These are phyloP conservation scores for Aleiodes leptofemur DNA, from an alignment of 2,888 invertebrate species.

Conservation along the genomic window DNA sequence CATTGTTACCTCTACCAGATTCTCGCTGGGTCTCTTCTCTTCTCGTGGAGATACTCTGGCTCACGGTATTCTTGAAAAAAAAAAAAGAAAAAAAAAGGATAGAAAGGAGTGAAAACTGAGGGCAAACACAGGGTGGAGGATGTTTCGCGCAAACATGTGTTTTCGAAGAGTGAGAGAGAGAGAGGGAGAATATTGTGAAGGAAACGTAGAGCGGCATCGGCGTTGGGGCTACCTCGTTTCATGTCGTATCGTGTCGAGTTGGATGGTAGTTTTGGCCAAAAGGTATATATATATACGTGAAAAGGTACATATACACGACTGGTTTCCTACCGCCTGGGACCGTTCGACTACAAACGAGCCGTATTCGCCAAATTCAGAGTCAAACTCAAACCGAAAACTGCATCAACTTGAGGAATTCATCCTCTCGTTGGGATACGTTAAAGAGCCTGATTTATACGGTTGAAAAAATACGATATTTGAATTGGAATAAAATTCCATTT, in stretches of 20 bases:
- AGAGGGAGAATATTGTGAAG: slow-evolving; percentile 57
- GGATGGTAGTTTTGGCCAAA: slow-evolving; percentile 57
- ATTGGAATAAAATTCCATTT: slow-evolving; percentile 14
- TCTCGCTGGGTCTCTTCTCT: neutral
- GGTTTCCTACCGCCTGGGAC: slow-evolving; percentile 48
- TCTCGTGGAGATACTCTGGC: slow-evolving; percentile 27
- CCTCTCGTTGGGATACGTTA: slow-evolving; percentile 18
- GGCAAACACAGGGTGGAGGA: slow-evolving; percentile 54
- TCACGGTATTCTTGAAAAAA: slow-evolving; percentile 46
- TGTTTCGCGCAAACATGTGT: slow-evolving; percentile 72
- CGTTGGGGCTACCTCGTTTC: slow-evolving; percentile 47
- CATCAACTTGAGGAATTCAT: slow-evolving; percentile 34
- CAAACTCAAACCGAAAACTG: slow-evolving; percentile 66
- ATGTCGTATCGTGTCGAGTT: slow-evolving; percentile 47
- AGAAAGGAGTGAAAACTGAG: slow-evolving; percentile 37
- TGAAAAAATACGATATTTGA: slow-evolving; percentile 21
- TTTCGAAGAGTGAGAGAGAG: slow-evolving; percentile 41
- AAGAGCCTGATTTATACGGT: slow-evolving; percentile 26
- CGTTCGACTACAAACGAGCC: slow-evolving; percentile 69
- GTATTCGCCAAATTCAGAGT: slow-evolving; percentile 70
- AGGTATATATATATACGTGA: slow-evolving; percentile 40
- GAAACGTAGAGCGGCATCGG: slow-evolving; percentile 49
- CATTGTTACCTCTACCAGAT: slow-evolving; percentile 69
- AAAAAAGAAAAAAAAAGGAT: slow-evolving; percentile 14
- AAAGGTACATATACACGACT: slow-evolving; percentile 50